These are phyloP conservation scores for Trissoscelio sp. DNA, from an alignment of 2,888 invertebrate genomes.

Conservation along the genomic window DNA sequence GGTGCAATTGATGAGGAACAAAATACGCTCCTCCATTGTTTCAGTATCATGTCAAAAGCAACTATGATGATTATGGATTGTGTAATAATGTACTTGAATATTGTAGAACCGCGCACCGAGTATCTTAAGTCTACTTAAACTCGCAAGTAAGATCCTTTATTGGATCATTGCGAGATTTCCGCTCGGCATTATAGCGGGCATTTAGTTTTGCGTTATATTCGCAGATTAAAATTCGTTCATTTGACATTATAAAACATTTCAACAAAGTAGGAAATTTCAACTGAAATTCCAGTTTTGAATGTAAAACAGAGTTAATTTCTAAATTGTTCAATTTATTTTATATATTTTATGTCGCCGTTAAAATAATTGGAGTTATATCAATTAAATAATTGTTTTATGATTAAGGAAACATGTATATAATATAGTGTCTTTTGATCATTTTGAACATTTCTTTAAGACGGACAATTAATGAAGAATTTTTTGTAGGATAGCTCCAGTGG, in stretches of 20 bases:
- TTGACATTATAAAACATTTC: neutral
- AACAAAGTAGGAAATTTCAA: neutral
- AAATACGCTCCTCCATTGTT: constrained; percentile 93
- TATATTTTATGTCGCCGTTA: no score
- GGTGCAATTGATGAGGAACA: constrained; percentile 90
- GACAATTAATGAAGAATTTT: neutral
- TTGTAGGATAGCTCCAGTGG: constrained; percentile 92
- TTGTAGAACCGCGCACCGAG: constrained; percentile 40
- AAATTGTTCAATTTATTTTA: no score
- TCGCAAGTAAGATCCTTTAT: constrained; percentile 33
- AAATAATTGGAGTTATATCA: no score
- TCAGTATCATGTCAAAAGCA: constrained; percentile 92
- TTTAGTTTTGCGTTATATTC: neutral
- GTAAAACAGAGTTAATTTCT: no score
- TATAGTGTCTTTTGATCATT: no score
- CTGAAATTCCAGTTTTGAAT: neutral
- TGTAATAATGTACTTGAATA: constrained; percentile 64
- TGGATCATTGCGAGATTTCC: constrained; percentile 50
- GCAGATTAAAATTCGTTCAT: constrained; percentile 18
- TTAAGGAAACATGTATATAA: no score
- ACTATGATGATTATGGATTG: constrained; percentile 93
- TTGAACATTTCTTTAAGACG: no score
- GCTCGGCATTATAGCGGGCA: constrained; percentile 5
- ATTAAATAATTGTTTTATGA: no score
- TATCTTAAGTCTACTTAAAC: constrained; percentile 45